Conservation (phyloP, 1,140 invertebrate genomes). For the Drosophila funebris region DNA sequence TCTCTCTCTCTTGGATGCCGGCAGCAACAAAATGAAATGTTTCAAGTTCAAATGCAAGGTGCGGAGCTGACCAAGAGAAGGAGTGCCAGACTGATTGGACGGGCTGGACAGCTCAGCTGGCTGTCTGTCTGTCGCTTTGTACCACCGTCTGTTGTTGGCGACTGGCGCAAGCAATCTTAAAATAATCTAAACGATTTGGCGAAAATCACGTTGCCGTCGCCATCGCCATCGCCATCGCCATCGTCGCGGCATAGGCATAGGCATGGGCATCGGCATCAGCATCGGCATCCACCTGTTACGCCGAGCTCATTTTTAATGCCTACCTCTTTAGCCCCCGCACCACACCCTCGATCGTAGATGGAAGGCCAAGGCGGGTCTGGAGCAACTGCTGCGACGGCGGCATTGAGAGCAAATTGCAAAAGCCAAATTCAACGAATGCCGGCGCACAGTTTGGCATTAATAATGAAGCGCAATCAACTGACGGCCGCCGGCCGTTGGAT, state of each 20-base stretch:
- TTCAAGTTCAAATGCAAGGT: constrained; percentile 82
- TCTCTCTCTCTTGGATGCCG: constrained; percentile 36
- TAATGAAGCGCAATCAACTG: constrained; percentile 80
- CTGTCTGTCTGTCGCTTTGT: constrained; percentile 10
- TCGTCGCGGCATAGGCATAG: constrained; percentile 47
- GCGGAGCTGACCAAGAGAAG: constrained; percentile 39
- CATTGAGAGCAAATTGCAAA: constrained; percentile 81
- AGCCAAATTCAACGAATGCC: constrained; percentile 80
- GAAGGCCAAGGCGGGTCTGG: constrained; percentile 30
- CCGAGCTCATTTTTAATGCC: constrained; percentile 80
- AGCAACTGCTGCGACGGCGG: constrained; percentile 37
- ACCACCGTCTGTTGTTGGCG: constrained; percentile 1
- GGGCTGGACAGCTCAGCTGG: constrained; percentile 17
- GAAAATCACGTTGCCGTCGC: constrained; percentile 75
- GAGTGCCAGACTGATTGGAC: constrained; percentile 36
- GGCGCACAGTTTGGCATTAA: constrained; percentile 79
- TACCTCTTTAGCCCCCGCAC: background rate
- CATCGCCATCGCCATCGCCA: constrained; percentile 47
- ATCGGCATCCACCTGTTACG: constrained; percentile 77
- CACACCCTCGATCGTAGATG: background rate
- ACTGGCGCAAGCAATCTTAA: constrained; percentile 78
- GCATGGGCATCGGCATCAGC: constrained; percentile 58
- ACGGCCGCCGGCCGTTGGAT: constrained; percentile 53
- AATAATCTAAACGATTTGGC: constrained; percentile 82
- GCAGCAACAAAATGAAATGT: constrained; percentile 79